These are phyloP conservation scores for Lutjanus erythropterus DNA, from an alignment of 2,113 vertebrate species.

Conservation along the genomic window DNA sequence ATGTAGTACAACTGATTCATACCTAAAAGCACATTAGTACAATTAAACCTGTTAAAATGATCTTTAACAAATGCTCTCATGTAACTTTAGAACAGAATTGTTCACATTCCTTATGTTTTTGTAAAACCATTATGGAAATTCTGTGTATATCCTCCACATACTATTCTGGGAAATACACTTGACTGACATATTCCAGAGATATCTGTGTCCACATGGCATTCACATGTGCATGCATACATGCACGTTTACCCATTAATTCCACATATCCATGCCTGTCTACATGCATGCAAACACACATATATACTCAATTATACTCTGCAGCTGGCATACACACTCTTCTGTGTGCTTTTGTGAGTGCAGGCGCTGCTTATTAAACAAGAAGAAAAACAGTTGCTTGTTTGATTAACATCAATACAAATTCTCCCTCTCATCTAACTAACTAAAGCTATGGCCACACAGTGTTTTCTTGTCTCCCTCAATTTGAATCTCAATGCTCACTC, in stretches of 20 bases:
- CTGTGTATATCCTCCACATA: background rate
- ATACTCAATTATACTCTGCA: slow-evolving; percentile 25
- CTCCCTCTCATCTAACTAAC: slow-evolving; percentile 74
- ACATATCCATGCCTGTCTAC: background rate
- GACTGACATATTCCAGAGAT: slow-evolving; percentile 29
- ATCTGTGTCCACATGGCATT: background rate
- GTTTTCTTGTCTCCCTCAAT: slow-evolving; percentile 78
- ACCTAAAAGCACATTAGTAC: background rate
- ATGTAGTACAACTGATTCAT: background rate
- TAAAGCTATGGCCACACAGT: slow-evolving; percentile 66
- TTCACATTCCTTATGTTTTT: background rate
- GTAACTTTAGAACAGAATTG: background rate
- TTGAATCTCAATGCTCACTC: slow-evolving; percentile 78
- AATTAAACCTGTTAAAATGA: slow-evolving; percentile 17
- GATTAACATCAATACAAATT: slow-evolving; percentile 80
- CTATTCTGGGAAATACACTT: background rate
- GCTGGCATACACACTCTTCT: slow-evolving; percentile 5
- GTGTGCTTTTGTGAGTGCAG: slow-evolving; percentile 35
- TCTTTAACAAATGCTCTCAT: background rate
- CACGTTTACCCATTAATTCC: slow-evolving; percentile 16
- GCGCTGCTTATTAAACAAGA: slow-evolving; percentile 69
- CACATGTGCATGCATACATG: slow-evolving; percentile 1
- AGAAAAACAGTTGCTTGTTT: slow-evolving; percentile 75
- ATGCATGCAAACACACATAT: slow-evolving; percentile 15
- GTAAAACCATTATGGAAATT: slow-evolving; percentile 35